Conservation (phyloP, 2,888 invertebrate genomes). For the Xanthia togata region DNA sequence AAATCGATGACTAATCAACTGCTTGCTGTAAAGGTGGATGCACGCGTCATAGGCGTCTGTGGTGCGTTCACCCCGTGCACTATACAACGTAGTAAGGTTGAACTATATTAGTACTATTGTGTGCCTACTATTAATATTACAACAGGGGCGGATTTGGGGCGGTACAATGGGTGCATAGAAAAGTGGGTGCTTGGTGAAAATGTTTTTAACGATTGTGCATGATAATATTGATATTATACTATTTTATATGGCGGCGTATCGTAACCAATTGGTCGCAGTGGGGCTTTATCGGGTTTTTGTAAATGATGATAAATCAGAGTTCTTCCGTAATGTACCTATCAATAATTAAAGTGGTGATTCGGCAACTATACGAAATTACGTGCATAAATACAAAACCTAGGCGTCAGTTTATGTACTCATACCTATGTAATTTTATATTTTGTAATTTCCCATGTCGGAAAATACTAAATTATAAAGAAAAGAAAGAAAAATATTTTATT, state of each 20-base stretch:
- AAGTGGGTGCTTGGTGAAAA: background rate
- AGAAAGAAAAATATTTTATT: no score
- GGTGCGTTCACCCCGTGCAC: constrained; percentile 74
- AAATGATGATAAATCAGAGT: no score
- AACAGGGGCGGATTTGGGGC: constrained; percentile 47
- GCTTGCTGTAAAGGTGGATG: constrained; percentile 69
- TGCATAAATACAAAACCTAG: background rate
- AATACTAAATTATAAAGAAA: no score
- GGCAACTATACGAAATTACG: background rate
- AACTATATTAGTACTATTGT: constrained; percentile 72
- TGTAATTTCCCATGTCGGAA: background rate
- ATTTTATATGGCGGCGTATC: no score
- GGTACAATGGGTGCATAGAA: background rate
- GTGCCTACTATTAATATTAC: constrained; percentile 56
- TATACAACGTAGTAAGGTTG: constrained; percentile 69
- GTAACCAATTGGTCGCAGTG: no score
- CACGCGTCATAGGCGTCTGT: constrained; percentile 61
- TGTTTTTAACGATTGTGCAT: no score
- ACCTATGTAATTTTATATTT: background rate
- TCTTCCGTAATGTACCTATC: background rate
- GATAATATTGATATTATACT: background rate
- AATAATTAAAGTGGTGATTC: no score
- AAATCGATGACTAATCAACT: constrained; percentile 73
- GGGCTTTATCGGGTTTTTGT: no score
- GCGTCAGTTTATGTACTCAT: background rate